Conservation (phyloP, 1,140 invertebrate species). For the Campoletis sonorensis region DNA sequence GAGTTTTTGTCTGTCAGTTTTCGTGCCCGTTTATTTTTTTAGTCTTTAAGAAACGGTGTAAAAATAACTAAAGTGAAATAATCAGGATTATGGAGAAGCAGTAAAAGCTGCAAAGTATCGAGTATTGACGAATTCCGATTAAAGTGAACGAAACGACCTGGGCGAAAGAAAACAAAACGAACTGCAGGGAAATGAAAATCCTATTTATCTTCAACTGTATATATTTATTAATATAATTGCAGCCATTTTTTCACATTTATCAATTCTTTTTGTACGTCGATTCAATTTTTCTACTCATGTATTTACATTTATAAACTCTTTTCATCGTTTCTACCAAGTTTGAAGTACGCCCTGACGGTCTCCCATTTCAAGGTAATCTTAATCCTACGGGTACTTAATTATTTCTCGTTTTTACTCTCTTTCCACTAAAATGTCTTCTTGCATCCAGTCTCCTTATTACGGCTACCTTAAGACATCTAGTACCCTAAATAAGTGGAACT, state of each 20-base stretch:
- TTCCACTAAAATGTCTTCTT: not conserved
- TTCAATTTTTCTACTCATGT: constrained; percentile 4
- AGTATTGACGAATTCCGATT: no score
- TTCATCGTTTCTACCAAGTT: not conserved
- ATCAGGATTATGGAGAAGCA: no score
- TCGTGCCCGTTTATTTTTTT: no score
- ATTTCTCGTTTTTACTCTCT: not conserved
- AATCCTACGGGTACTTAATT: not conserved
- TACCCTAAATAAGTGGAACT: not conserved
- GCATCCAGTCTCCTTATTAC: not conserved
- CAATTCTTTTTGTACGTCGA: no score
- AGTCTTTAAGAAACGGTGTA: no score
- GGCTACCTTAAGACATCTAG: not conserved
- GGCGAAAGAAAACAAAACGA: not conserved
- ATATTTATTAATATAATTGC: not conserved
- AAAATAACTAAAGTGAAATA: no score
- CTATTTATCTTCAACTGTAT: not conserved
- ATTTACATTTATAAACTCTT: not conserved
- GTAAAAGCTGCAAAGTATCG: no score
- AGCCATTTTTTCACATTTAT: not conserved
- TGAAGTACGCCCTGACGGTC: not conserved
- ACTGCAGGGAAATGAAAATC: not conserved
- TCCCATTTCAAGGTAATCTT: not conserved
- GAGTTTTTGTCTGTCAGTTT: no score
- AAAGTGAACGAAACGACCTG: no score